Evolutionary conservation across 2,888 invertebrate genomes (phyloP), one percentile per base, ranked within the genome.

Genomic region (Caenorhabditis sp.): DNA sequence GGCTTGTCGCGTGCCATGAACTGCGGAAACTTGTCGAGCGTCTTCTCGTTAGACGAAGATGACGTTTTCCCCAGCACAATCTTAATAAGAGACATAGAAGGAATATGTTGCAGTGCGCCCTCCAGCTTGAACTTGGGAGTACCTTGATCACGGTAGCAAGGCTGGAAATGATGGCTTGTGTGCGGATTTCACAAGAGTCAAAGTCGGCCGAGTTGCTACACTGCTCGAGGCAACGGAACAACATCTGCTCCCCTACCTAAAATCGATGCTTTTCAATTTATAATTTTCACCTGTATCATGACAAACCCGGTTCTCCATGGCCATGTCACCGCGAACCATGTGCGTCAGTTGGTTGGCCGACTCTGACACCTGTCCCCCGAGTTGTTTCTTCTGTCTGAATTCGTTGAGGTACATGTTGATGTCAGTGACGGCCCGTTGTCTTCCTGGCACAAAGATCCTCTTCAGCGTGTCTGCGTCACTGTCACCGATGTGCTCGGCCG

Each of bases 1-100:
- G 93, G 93, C 89, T 94, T 94, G 88, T 95, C 95, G 89, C 94
- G 94, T 86, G 93, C 93, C 58, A 95, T 93, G 90, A 94, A 95
- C 71, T 93, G 94, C 79, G 94, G 94, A 84, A 93, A 93, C 82
- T 93, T 92, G 87, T 95, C 95, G 52, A 93, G 89, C 68, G 92
- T 89, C 70, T 91, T 90, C 84, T 89, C 89, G 83, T 61, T 84
- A 37, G 85, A 71, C 27, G 81, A 76, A 22, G 78, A 83, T 24
- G 88, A 85, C 30, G 80, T 80, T 63, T 89, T 81, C 24, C 82
- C 81, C 24, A 88, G 65, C 4, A 81, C 73, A 9, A 86, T 80
- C 86, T 87, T 52, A 48, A 83, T 45, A 41, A 61, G 52, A 30
- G 52, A 52, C 30, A 52, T 32, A 59, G 27, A 92, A 86, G 93